A percentile compares a stretch with the other conserved stretches of the same genome.
phyloP scores from a whole-genome alignment of 2,888 invertebrate species.

The Erpobdella octoculata region DNA sequence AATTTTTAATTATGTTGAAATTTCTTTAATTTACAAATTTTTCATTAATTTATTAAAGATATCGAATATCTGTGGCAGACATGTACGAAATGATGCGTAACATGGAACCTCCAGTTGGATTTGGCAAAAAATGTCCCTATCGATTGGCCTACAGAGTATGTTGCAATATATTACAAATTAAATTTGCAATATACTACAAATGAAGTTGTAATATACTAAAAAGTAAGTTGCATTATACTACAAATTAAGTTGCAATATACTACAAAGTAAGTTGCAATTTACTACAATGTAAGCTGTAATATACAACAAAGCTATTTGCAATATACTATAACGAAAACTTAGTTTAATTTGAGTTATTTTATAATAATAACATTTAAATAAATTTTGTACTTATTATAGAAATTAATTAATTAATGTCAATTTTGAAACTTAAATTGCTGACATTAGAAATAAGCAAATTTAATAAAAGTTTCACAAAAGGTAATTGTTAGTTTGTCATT shows the following conservation, averaged over 20 bases:
- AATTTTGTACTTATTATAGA: no score
- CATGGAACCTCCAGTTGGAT: constrained; percentile 98
- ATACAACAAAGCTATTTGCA: constrained; percentile 54
- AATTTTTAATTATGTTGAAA: neutral
- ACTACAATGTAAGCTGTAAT: constrained; percentile 93
- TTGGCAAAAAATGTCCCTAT: constrained; percentile 99
- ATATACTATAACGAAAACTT: no score
- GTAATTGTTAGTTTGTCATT: no score
- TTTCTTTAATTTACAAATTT: neutral
- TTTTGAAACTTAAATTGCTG: no score
- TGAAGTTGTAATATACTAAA: no score
- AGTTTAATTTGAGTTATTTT: no score
- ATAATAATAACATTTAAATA: no score
- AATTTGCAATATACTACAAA: no score
- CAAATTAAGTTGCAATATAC: constrained; percentile 26
- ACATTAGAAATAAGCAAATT: no score
- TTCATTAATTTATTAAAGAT: constrained; percentile 59
- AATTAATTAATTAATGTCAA: no score
- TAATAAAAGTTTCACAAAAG: no score
- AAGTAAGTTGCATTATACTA: constrained; percentile 25
- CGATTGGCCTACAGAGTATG: constrained; percentile 81
- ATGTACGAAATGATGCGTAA: constrained; percentile 99
- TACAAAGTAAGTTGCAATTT: constrained; percentile 22
- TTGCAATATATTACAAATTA: no score
- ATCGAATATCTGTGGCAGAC: constrained; percentile 93